Percentiles rank a stretch among this genome's conserved stretches.
Conservation (phyloP, 2,888 invertebrate genomes). For the Aleiodes leptofemur region DNA sequence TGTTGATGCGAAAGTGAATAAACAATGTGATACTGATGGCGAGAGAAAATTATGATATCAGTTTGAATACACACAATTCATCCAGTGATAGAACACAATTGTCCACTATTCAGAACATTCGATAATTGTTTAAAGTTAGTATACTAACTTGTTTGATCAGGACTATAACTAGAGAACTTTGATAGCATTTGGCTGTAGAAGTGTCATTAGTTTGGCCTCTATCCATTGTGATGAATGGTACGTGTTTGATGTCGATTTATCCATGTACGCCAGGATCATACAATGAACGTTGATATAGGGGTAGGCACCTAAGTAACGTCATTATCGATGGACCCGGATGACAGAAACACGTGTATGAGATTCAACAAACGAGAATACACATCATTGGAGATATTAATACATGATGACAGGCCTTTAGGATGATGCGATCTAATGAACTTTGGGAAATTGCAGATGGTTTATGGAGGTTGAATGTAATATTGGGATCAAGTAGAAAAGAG, state of each 20-base stretch:
- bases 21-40: slow-evolving; percentile 29
- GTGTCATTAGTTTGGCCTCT: slow-evolving; percentile 11
- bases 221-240: slow-evolving; percentile 3
- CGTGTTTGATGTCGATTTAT: slow-evolving; percentile 26
- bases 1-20: slow-evolving; percentile 15
- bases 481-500: too few species aligned
- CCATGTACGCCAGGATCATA: slow-evolving; percentile 16
- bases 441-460: background rate
- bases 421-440: background rate
- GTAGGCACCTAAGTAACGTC: slow-evolving; percentile 2
- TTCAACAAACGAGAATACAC: slow-evolving; percentile 15
- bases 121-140: slow-evolving; percentile 47
- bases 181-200: background rate
- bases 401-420: background rate
- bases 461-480: background rate
- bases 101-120: slow-evolving; percentile 22
- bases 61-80: slow-evolving; percentile 17
- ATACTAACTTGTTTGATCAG: slow-evolving; percentile 32
- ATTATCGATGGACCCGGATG: slow-evolving; percentile 26
- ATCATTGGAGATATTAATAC: slow-evolving; percentile 9
- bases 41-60: slow-evolving; percentile 19
- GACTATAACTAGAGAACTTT: slow-evolving; percentile 1
- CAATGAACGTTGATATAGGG: background rate
- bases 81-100: slow-evolving; percentile 35
- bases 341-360: slow-evolving; percentile 19